A percentile compares a stretch with the other conserved stretches of the same genome.
Evolutionary conservation across 1,140 invertebrate genomes (phyloP).

Genomic region (Euwallacea similis): DNA sequence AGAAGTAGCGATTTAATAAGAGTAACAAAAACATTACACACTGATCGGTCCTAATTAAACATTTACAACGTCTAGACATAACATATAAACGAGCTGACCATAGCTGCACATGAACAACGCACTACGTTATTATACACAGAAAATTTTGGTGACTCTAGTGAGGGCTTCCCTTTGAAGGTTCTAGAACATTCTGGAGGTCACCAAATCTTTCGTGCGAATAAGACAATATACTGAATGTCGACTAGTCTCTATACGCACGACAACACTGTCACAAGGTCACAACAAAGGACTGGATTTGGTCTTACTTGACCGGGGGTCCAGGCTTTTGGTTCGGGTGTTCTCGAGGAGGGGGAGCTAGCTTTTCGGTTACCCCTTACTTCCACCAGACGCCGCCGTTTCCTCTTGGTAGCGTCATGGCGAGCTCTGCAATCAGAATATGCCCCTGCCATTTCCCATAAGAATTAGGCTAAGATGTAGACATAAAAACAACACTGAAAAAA

Average conservation of each 20-base stretch:
- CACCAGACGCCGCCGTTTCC: conserved; percentile 63
- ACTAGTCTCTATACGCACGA: conserved; percentile 50
- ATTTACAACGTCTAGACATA: conserved; percentile 54
- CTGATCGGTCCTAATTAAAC: conserved; percentile 33
- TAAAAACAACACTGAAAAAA: neutral
- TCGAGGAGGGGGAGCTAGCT: conserved; percentile 55
- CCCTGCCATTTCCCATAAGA: conserved; percentile 31
- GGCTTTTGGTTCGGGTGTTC: conserved; percentile 35
- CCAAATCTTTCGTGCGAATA: conserved; percentile 27
- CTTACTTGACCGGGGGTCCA: conserved; percentile 53
- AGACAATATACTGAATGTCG: conserved; percentile 27
- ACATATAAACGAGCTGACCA: conserved; percentile 54
- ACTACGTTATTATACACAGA: conserved; percentile 43
- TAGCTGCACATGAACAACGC: conserved; percentile 53
- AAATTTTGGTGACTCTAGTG: conserved; percentile 34
- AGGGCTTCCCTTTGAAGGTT: no score
- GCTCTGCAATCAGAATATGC: conserved; percentile 64
- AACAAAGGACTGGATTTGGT: conserved; percentile 51
- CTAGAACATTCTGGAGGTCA: neutral
- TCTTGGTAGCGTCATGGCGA: conserved; percentile 61
- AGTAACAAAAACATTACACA: conserved; percentile 23
- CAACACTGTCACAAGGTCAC: conserved; percentile 55
- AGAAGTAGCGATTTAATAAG: conserved; percentile 5
- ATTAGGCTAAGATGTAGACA: conserved; percentile 5
- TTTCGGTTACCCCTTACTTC: conserved; percentile 65